phyloP scores from a whole-genome alignment of 2,113 vertebrate genomes.

The Hemicordylus capensis region DNA sequence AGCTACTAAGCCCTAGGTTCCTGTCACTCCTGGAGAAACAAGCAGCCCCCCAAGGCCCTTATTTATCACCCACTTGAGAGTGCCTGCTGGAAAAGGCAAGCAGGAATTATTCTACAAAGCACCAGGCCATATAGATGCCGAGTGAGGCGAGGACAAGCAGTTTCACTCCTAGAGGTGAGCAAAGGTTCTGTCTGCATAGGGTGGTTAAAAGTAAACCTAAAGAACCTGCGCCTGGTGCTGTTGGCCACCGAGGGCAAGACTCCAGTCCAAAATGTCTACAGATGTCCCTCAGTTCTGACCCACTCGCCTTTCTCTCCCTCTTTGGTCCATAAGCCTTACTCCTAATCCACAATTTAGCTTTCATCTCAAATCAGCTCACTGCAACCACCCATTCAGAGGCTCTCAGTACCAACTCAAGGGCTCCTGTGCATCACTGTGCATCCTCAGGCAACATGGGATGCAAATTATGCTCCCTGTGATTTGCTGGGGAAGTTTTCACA shows the following conservation, averaged over 20 bases:
- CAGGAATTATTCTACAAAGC: conserved; percentile 13
- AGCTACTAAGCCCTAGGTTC: conserved; percentile 29
- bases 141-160: background rate
- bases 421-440: background rate
- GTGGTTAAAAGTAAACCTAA: background rate
- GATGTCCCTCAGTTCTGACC: background rate
- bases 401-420: background rate
- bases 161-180: background rate
- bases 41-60: conserved; percentile 27
- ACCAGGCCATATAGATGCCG: background rate
- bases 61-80: conserved; percentile 40
- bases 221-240: no score
- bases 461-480: no score
- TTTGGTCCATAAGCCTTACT: background rate
- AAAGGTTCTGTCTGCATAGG: background rate
- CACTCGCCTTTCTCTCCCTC: background rate
- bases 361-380: background rate
- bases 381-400: background rate
- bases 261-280: background rate
- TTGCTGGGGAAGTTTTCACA: no score
- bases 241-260: background rate
- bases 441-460: no score
- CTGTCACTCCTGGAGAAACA: conserved; percentile 37
- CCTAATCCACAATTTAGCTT: background rate
- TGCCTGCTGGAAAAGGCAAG: conserved; percentile 26